Percentiles rank a stretch among this genome's conserved stretches.
Conservation (phyloP, 2,888 invertebrate genomes). For the Melolontha melolontha region DNA sequence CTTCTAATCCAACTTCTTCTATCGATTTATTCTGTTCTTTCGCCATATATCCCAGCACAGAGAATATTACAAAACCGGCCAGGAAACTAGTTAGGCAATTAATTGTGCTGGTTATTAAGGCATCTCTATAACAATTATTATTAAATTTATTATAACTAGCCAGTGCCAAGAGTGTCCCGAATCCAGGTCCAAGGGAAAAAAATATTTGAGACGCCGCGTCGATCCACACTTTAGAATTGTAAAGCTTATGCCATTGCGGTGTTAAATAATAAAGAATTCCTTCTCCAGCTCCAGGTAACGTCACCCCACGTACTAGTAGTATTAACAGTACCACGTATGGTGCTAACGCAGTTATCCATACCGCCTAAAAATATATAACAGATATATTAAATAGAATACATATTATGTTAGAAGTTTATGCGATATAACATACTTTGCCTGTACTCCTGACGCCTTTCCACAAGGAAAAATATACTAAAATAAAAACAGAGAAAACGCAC, state of each 20-base stretch:
- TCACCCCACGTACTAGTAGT: slow-evolving; percentile 84
- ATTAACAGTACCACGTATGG: slow-evolving; percentile 93
- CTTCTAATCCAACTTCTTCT: slow-evolving; percentile 87
- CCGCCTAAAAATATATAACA: slow-evolving; percentile 74
- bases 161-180: slow-evolving; percentile 89
- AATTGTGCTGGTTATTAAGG: slow-evolving; percentile 88
- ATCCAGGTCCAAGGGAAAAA: slow-evolving; percentile 93
- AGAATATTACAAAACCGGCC: slow-evolving; percentile 94
- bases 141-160: slow-evolving; percentile 95
- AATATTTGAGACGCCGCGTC: slow-evolving; percentile 95
- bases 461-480: slow-evolving; percentile 94
- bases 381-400: slow-evolving; percentile 5
- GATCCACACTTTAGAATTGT: slow-evolving; percentile 88
- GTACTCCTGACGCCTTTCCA: slow-evolving; percentile 96
- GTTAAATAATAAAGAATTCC: slow-evolving; percentile 91
- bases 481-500: slow-evolving; percentile 91
- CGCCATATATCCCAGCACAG: slow-evolving; percentile 96
- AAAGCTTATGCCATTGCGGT: slow-evolving; percentile 88
- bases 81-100: slow-evolving; percentile 94
- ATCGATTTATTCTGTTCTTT: slow-evolving; percentile 88
- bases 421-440: slow-evolving; percentile 79
- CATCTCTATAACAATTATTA: slow-evolving; percentile 91
- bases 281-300: slow-evolving; percentile 85
- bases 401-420: neutral
- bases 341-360: slow-evolving; percentile 94